Evolutionary conservation across 1,140 invertebrate species (phyloP).

Genomic region (Drosophila kepulauana): DNA sequence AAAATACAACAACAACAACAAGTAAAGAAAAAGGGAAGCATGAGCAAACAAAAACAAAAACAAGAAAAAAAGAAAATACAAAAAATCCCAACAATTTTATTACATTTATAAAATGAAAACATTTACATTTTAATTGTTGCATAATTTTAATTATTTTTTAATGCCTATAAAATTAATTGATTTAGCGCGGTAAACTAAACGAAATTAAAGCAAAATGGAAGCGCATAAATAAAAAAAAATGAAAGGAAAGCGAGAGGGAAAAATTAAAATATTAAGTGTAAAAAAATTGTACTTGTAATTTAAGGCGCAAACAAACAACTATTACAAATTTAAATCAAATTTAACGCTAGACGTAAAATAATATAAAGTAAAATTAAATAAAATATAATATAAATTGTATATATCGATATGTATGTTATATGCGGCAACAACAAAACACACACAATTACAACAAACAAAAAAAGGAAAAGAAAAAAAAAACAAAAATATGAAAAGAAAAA

Average conservation of each 20-base stretch:
- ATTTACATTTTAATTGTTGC: constrained; percentile 84
- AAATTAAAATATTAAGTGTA: constrained; percentile 59
- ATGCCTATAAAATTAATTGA: constrained; percentile 68
- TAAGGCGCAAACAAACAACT: constrained; percentile 73
- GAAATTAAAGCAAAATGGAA: constrained; percentile 39
- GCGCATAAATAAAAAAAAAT: constrained; percentile 42
- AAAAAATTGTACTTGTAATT: constrained; percentile 47
- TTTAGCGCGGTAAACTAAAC: constrained; percentile 60
- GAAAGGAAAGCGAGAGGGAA: constrained; percentile 23
- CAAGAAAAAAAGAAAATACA: constrained; percentile 40
- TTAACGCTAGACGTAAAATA: constrained; percentile 74
- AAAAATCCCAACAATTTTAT: constrained; percentile 82
- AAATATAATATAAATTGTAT: constrained; percentile 57
- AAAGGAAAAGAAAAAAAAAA: constrained; percentile 46
- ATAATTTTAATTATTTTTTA: constrained; percentile 83
- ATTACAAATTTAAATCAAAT: constrained; percentile 83
- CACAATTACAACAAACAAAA: constrained; percentile 25
- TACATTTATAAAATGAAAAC: constrained; percentile 84
- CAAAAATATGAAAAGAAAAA: constrained; percentile 46
- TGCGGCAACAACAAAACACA: constrained; percentile 68
- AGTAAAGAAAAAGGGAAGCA: constrained; percentile 46
- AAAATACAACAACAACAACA: constrained; percentile 29
- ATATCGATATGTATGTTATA: constrained; percentile 80
- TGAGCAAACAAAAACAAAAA: constrained; percentile 65
- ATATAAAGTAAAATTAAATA: constrained; percentile 45